These are phyloP conservation scores for Manis javanica DNA, from an alignment of 2,797 vertebrate genomes.

Conservation along the genomic window DNA sequence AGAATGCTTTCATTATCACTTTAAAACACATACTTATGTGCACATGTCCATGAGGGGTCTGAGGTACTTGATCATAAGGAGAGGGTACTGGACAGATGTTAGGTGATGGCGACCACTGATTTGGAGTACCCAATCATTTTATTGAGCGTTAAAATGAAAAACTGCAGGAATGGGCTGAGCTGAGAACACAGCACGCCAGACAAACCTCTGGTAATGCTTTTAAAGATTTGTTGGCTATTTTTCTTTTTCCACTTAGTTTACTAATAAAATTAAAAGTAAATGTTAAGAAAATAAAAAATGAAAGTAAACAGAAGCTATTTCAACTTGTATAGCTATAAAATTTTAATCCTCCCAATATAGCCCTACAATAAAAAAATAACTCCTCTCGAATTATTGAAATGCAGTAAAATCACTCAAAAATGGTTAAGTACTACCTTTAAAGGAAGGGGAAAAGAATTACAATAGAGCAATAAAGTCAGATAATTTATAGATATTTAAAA, in stretches of 20 bases:
- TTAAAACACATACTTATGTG: background rate
- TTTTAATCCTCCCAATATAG: background rate
- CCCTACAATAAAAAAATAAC: background rate
- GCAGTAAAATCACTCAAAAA: background rate
- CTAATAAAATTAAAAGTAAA: slow-evolving; percentile 25
- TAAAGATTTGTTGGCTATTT: background rate
- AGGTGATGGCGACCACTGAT: background rate
- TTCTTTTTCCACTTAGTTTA: background rate
- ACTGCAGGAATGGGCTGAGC: background rate
- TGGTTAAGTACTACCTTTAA: background rate
- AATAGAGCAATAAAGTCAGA: background rate
- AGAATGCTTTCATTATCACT: background rate
- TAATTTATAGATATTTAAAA: background rate
- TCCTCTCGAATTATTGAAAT: slow-evolving; percentile 23
- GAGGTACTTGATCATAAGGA: background rate
- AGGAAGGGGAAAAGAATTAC: background rate
- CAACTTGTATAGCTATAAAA: slow-evolving; percentile 6
- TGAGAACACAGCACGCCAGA: background rate
- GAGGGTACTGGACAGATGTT: background rate
- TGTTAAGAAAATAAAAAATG: background rate
- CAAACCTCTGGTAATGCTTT: background rate
- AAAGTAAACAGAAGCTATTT: background rate
- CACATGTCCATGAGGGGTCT: background rate
- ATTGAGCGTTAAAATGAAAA: background rate
- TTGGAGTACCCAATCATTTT: background rate